Percentiles rank a stretch among this genome's conserved stretches.
phyloP scores from a whole-genome alignment of 2,797 vertebrate species.

The Syncerus caffer region DNA sequence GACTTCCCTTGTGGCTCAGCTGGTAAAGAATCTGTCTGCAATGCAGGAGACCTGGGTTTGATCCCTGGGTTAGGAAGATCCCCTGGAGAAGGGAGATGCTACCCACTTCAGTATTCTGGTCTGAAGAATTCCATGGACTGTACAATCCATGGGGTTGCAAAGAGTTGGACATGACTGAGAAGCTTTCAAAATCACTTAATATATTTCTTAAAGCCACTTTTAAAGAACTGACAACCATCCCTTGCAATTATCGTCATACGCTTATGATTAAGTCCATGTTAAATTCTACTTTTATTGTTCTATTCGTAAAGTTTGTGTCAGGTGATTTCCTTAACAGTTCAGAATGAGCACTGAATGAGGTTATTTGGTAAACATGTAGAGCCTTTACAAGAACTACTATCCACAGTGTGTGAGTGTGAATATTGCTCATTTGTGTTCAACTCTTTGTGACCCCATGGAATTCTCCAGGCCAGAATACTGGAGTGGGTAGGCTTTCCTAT shows the following conservation, averaged over 20 bases:
- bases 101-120: background rate
- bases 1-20: background rate
- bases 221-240: background rate
- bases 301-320: background rate
- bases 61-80: background rate
- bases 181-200: background rate
- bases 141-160: background rate
- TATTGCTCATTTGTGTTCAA: background rate
- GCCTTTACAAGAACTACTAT: background rate
- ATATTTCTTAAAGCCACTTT: background rate
- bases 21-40: background rate
- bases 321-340: background rate
- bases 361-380: background rate
- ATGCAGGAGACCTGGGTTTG: background rate
- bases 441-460: background rate
- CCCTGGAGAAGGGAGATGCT: background rate
- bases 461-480: background rate
- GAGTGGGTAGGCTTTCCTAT: background rate
- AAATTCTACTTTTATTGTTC: constrained; percentile 1
- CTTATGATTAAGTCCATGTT: background rate
- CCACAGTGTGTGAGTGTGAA: background rate
- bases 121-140: background rate
- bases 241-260: background rate
- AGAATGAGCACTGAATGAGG: background rate
- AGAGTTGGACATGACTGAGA: background rate